Base-by-base conservation (phyloP, 2,113 vertebrate genomes). In the Labeo catla region DNA sequence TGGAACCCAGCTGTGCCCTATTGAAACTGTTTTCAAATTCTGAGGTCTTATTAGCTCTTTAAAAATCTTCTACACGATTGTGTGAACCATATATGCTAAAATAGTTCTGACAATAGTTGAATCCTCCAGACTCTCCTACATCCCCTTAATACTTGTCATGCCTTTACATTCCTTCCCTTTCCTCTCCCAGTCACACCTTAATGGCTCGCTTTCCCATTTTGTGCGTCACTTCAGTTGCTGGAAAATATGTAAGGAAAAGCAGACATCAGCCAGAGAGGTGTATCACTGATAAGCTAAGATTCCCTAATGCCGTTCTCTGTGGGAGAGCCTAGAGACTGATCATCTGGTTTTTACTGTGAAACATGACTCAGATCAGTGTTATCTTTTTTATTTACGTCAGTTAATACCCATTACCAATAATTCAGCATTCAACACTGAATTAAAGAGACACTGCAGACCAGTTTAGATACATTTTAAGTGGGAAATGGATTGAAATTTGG, bases 181-280 rank as follows among this genome's bases (percentile, higher is more conserved):
- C 54, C 83, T 76, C 70, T 87, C 57, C 78, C 78, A 57, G 66
- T 86, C 61, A 87, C 84, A 81, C 74, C 73, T 70, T 80, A 43
- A 73, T 78, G 47, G 19, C 70, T 83, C 6, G 76, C 52, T 70
- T 78, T 81, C 50, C 77, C 45, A 65, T 36, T 47, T 52, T 52
- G 23, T 82, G 50, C 43, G 52, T 73, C 81, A 85, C 54, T 73
- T 73, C 50, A 86, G 52, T n/a, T 89, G 52, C 59, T 45, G 36
- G 70, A 23, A 86, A 83, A 89, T 70, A 28, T 88, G 45, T 82
- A 43, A 84, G 36, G 43, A 74, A 57, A 85, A 85, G 8, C 63
- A 80, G 66, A 23, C 43, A 19, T 61, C 0, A 0, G 36, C 47
- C 66, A 83, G 19, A 57, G 34, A 10, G 19, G 9, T 83, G 15